Percentiles rank a stretch among this genome's conserved stretches.
phyloP scores from a whole-genome alignment of 2,113 vertebrate species.

The Gymnorhina tibicen region DNA sequence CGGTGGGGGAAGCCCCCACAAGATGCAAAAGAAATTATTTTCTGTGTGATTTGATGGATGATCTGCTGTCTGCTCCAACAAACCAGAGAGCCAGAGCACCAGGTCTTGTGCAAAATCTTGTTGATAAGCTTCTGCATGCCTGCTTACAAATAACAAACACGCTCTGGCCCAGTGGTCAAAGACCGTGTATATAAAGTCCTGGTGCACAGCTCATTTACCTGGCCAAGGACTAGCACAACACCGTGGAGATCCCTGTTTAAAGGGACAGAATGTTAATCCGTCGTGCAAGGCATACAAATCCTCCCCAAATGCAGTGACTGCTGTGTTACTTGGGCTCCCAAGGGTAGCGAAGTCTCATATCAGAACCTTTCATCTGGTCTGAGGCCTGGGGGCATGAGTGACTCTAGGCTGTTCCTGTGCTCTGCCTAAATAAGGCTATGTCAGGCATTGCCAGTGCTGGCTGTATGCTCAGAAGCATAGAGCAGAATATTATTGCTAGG shows the following conservation, averaged over 20 bases:
- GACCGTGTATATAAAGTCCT: not conserved
- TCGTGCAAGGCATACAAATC: not conserved
- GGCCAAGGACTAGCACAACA: not conserved
- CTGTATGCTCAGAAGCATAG: not conserved
- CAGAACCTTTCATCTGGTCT: not conserved
- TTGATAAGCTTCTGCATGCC: not conserved
- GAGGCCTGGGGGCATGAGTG: not conserved
- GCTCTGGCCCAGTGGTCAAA: not conserved
- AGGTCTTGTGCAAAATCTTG: not conserved
- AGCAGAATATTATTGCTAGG: not conserved
- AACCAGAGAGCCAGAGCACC: not conserved
- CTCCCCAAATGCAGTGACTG: not conserved
- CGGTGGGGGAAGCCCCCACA: too few relatives aligned
- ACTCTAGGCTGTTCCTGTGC: not conserved
- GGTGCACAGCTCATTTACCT: not conserved
- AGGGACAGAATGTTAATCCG: not conserved
- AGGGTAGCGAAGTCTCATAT: not conserved
- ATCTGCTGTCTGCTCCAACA: not conserved
- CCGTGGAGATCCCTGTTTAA: not conserved
- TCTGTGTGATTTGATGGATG: not conserved
- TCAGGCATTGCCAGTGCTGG: not conserved
- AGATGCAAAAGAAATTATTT: not conserved
- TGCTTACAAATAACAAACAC: not conserved
- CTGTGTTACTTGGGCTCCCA: not conserved
- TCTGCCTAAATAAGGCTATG: constrained; percentile 19